A percentile compares a stretch with the other conserved stretches of the same genome.
Conservation (phyloP, 2,797 vertebrate genomes). For the Pseudotriccus pelzelni region DNA sequence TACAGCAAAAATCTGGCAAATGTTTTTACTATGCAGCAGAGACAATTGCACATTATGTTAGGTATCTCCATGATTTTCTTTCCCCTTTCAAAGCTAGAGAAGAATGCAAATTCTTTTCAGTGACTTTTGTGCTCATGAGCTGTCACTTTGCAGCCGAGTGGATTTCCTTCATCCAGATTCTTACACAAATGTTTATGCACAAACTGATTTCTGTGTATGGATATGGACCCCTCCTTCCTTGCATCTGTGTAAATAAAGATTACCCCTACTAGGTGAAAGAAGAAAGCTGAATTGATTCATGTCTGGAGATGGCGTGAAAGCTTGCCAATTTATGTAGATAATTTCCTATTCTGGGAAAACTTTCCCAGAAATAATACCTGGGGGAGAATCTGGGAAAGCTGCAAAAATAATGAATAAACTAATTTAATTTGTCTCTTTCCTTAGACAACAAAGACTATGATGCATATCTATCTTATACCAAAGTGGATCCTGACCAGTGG, state of each 20-base stretch:
- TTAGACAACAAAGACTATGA: constrained; percentile 93
- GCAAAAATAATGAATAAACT: not conserved
- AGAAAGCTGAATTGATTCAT: not conserved
- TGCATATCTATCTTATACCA: constrained; percentile 97
- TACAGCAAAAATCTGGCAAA: not conserved
- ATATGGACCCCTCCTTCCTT: not conserved
- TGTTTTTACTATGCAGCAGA: not conserved
- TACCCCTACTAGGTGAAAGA: not conserved
- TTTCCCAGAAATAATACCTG: not conserved
- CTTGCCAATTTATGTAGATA: not conserved
- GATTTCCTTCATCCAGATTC: not conserved
- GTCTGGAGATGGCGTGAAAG: not conserved
- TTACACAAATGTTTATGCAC: not conserved
- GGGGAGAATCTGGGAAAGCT: not conserved
- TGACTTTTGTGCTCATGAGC: not conserved
- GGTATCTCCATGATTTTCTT: not conserved
- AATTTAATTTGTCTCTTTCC: not conserved
- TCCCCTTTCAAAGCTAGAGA: not conserved
- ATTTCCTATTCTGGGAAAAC: not conserved
- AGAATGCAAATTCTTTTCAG: not conserved
- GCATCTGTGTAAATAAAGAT: not conserved
- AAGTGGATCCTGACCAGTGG: constrained; percentile 99
- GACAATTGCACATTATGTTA: not conserved
- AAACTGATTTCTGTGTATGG: not conserved
- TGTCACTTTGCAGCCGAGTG: not conserved